A percentile compares a stretch with the other conserved stretches of the same genome.
Evolutionary conservation across 2,888 invertebrate species (phyloP).

Genomic region (Mythimna albipuncta): DNA sequence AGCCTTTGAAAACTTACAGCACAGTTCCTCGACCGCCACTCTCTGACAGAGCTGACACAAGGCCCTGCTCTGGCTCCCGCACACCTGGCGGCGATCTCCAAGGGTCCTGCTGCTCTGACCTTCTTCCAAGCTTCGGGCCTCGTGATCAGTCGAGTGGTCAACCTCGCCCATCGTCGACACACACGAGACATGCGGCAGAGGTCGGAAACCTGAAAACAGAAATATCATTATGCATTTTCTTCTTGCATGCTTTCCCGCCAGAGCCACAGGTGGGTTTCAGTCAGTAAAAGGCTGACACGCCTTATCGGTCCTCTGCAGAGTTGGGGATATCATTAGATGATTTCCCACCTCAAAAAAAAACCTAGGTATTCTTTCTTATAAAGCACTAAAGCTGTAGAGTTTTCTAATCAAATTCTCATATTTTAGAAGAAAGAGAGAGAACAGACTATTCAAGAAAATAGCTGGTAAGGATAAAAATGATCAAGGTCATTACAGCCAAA

Average conservation of each 20-base stretch:
- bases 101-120: constrained; percentile 82
- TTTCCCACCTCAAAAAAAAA: no score
- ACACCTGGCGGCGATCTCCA: constrained; percentile 84
- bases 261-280: no score
- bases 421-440: no score
- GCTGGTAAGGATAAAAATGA: no score
- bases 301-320: no score
- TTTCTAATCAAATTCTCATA: no score
- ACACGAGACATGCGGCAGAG: constrained; percentile 90
- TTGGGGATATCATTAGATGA: no score
- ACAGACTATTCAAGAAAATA: no score
- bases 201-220: constrained; percentile 81
- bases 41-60: constrained; percentile 83
- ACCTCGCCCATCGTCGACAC: constrained; percentile 85
- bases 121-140: constrained; percentile 84
- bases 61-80: constrained; percentile 85
- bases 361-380: no score
- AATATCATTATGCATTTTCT: not conserved
- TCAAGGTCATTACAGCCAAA: no score
- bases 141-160: constrained; percentile 80
- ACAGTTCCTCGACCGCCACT: constrained; percentile 85
- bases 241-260: not conserved
- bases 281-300: no score
- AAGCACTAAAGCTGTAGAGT: no score
- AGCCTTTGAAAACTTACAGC: constrained; percentile 72